These are phyloP conservation scores for Thysanoteuthis rhombus DNA, from an alignment of 2,888 invertebrate species.

Conservation along the genomic window DNA sequence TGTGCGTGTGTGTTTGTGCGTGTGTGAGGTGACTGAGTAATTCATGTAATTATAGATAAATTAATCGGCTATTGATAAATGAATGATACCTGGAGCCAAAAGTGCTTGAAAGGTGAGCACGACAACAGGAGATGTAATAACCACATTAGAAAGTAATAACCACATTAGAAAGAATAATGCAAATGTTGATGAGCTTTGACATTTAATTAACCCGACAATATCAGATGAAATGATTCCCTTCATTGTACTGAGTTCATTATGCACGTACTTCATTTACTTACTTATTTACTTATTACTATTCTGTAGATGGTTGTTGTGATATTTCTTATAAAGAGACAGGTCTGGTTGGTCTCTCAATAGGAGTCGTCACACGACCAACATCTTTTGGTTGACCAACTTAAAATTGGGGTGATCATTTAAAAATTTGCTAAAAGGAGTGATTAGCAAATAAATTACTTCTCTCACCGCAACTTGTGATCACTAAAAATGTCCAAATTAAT, in stretches of 20 bases:
- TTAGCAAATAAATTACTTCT: no score
- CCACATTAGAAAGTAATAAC: not conserved
- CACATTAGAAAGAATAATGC: not conserved
- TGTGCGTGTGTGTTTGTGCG: not conserved
- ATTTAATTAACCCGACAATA: not conserved
- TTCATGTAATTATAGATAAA: not conserved
- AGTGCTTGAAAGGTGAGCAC: not conserved
- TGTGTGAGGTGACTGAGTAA: not conserved
- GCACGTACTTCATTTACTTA: not conserved
- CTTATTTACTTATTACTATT: no score
- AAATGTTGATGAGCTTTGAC: not conserved
- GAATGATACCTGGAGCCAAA: constrained; percentile 12
- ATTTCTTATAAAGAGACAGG: no score
- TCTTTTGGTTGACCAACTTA: no score
- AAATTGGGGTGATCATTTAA: no score
- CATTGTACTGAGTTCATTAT: not conserved
- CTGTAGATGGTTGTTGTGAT: no score
- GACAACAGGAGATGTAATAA: not conserved
- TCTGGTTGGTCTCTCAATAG: no score
- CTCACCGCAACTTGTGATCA: no score
- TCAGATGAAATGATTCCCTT: not conserved
- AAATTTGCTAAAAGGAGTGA: no score
- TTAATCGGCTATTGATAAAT: constrained; percentile 12
- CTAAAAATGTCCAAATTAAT: no score
- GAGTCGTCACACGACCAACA: no score